phyloP scores from a whole-genome alignment of 2,113 vertebrate species.

The Spheniscus mendiculus region DNA sequence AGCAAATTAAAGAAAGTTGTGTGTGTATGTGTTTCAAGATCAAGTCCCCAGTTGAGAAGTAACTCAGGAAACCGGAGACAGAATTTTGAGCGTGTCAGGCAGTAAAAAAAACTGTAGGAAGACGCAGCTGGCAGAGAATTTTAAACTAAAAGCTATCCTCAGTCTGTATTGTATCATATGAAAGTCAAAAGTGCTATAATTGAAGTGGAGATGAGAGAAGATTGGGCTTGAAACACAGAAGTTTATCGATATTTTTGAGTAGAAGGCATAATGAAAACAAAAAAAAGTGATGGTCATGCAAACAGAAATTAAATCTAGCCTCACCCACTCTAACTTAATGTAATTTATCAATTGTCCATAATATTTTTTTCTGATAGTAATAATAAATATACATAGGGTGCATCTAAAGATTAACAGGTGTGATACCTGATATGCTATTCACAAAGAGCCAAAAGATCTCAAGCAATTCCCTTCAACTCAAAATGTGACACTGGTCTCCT shows the following conservation, averaged over 20 bases:
- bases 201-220: background rate
- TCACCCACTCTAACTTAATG: background rate
- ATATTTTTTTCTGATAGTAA: background rate
- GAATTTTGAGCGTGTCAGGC: background rate
- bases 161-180: background rate
- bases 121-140: background rate
- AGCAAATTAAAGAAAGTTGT: slow-evolving; percentile 6
- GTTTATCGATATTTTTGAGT: background rate
- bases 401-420: background rate
- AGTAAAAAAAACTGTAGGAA: background rate
- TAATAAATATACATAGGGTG: background rate
- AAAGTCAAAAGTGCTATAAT: background rate
- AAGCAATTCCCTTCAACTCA: background rate
- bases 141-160: background rate
- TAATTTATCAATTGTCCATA: background rate
- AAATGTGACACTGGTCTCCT: background rate
- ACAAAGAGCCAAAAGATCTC: background rate
- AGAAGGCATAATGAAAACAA: background rate
- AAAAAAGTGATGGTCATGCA: background rate
- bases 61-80: background rate
- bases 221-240: background rate
- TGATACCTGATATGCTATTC: background rate
- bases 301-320: background rate
- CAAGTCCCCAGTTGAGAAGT: background rate
- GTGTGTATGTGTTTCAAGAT: background rate